These are phyloP conservation scores for Prostheceraeus crozeri DNA, from an alignment of 2,888 invertebrate species.

Conservation along the genomic window DNA sequence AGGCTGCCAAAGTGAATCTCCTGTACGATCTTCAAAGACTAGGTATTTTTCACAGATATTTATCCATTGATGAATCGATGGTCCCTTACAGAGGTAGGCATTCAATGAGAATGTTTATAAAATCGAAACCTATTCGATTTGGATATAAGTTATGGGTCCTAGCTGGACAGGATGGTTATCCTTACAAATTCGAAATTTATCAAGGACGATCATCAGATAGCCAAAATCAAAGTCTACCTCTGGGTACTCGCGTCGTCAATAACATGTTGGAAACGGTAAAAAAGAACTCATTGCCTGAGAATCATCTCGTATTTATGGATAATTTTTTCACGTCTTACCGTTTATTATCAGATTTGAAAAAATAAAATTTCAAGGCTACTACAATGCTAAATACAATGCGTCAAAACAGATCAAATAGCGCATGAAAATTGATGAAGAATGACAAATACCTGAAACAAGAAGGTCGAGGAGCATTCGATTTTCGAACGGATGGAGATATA, in stretches of 20 bases:
- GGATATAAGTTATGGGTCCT: slow-evolving; percentile 3
- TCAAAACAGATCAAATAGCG: no score
- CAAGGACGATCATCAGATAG: background rate
- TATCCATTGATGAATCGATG: slow-evolving; percentile 14
- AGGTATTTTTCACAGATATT: slow-evolving; percentile 13
- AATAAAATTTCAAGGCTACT: no score
- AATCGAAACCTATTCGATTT: slow-evolving; percentile 2
- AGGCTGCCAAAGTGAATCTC: slow-evolving; percentile 10
- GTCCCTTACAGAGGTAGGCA: no score
- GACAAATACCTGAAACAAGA: no score
- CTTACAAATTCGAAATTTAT: background rate
- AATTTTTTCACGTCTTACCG: no score
- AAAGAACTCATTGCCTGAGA: background rate
- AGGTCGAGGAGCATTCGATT: background rate
- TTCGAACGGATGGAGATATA: background rate
- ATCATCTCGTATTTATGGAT: background rate
- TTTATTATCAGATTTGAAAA: no score
- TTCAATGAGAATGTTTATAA: no score
- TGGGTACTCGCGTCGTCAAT: slow-evolving; percentile 8
- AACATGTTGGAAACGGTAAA: background rate
- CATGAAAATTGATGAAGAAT: no score
- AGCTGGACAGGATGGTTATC: background rate
- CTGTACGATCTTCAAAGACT: slow-evolving; percentile 24
- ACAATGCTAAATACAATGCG: no score
- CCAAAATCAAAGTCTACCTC: slow-evolving; percentile 3